A percentile compares a stretch with the other conserved stretches of the same genome.
Evolutionary conservation across 2,113 vertebrate genomes (phyloP).

Genomic region (Cephalophus harveyi): DNA sequence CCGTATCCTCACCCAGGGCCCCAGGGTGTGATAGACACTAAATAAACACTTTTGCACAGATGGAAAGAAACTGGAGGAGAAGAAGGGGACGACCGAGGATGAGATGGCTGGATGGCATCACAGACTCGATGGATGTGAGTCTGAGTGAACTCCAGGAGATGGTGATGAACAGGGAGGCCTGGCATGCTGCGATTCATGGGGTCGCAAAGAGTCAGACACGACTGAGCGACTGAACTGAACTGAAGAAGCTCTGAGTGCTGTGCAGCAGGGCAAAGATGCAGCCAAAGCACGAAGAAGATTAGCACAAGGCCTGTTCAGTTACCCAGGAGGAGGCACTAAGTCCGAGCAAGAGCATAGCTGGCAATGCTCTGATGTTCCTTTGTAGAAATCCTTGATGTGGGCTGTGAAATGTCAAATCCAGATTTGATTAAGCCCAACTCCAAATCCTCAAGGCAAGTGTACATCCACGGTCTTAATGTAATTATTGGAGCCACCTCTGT

Average conservation of each 20-base stretch:
- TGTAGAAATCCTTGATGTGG: slow-evolving; percentile 54
- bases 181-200: no score
- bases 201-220: no score
- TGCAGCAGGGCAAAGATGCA: not conserved
- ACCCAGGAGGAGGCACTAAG: slow-evolving; percentile 1
- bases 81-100: no score
- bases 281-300: slow-evolving; percentile 15
- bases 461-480: slow-evolving; percentile 49
- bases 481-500: slow-evolving; percentile 53
- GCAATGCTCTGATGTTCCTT: slow-evolving; percentile 35
- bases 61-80: not conserved
- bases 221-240: no score
- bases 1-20: not conserved
- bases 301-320: slow-evolving; percentile 15
- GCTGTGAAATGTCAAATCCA: slow-evolving; percentile 64
- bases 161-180: no score
- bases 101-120: no score
- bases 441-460: slow-evolving; percentile 63
- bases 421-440: slow-evolving; percentile 57
- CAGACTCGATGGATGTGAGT: no score
- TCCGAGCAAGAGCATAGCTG: not conserved
- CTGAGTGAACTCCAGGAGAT: no score
- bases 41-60: not conserved
- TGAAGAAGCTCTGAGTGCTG: not conserved
- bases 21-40: not conserved